Conservation (phyloP, 2,888 invertebrate species). For the Hylaea fasciaria region DNA sequence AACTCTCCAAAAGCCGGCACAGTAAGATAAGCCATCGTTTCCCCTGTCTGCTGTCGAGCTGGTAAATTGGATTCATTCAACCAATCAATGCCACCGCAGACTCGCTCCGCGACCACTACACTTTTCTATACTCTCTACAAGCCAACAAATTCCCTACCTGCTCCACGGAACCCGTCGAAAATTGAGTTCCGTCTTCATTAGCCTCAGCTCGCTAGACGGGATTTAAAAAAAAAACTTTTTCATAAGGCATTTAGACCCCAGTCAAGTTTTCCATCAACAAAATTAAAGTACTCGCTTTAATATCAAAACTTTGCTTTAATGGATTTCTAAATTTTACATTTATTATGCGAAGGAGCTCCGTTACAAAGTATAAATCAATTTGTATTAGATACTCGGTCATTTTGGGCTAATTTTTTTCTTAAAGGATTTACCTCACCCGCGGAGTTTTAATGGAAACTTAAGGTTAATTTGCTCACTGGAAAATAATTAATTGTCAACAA, state of each 20-base stretch:
- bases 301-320: slow-evolving; percentile 78
- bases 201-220: slow-evolving; percentile 62
- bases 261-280: slow-evolving; percentile 81
- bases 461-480: slow-evolving; percentile 22
- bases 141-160: slow-evolving; percentile 43
- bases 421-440: slow-evolving; percentile 12
- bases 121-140: slow-evolving; percentile 45
- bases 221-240: slow-evolving; percentile 69
- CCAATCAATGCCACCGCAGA: slow-evolving; percentile 61
- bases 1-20: slow-evolving; percentile 34
- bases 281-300: slow-evolving; percentile 79
- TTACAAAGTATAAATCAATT: slow-evolving; percentile 46
- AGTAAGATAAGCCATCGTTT: slow-evolving; percentile 44
- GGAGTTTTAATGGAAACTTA: slow-evolving; percentile 27
- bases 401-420: slow-evolving; percentile 25
- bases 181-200: slow-evolving; percentile 80
- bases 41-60: slow-evolving; percentile 50
- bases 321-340: slow-evolving; percentile 81
- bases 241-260: slow-evolving; percentile 71
- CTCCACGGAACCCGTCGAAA: slow-evolving; percentile 54
- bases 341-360: slow-evolving; percentile 54
- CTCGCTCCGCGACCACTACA: slow-evolving; percentile 42
- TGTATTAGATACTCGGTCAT: slow-evolving; percentile 42
- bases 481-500: slow-evolving; percentile 19
- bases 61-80: slow-evolving; percentile 65